Evolutionary conservation across 1,140 invertebrate species (phyloP).

Genomic region (Macrotrachela quadricornifera): DNA sequence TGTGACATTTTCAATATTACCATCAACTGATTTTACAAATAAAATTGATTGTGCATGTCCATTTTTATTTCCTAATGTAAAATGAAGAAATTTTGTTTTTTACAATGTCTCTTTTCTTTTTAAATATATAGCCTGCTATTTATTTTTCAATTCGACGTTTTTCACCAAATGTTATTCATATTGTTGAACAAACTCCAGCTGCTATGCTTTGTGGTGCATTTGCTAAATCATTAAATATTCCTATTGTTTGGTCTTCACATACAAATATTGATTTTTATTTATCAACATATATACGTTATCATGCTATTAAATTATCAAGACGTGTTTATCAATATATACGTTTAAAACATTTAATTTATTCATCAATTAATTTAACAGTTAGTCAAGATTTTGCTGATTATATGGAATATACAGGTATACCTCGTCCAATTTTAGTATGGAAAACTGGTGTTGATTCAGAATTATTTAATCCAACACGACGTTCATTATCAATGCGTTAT

Average conservation of each 20-base stretch:
- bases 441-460: conserved; percentile 8
- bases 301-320: not conserved
- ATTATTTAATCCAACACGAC: not conserved
- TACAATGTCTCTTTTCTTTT: too few relatives aligned
- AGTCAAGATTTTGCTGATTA: conserved; percentile 2
- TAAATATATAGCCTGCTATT: not conserved
- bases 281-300: conserved; percentile 1
- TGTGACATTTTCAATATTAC: not conserved
- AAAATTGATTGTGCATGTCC: conserved; percentile 4
- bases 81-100: too few relatives aligned
- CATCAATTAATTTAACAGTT: conserved; percentile 5
- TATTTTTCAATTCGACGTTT: conserved; percentile 4
- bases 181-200: conserved; percentile 5
- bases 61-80: conserved; percentile 1
- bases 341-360: not conserved
- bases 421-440: not conserved
- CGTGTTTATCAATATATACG: not conserved
- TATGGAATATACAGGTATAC: not conserved
- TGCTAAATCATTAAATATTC: conserved; percentile 2
- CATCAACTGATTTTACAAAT: conserved; percentile 7
- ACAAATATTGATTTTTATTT: conserved; percentile 6
- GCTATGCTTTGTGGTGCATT: conserved; percentile 1
- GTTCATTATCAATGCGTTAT: not conserved
- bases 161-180: conserved; percentile 3
- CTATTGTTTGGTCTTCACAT: conserved; percentile 8